A percentile compares a stretch with the other conserved stretches of the same genome.
Conservation (phyloP, 2,797 vertebrate genomes). For the Myotis daubentonii region DNA sequence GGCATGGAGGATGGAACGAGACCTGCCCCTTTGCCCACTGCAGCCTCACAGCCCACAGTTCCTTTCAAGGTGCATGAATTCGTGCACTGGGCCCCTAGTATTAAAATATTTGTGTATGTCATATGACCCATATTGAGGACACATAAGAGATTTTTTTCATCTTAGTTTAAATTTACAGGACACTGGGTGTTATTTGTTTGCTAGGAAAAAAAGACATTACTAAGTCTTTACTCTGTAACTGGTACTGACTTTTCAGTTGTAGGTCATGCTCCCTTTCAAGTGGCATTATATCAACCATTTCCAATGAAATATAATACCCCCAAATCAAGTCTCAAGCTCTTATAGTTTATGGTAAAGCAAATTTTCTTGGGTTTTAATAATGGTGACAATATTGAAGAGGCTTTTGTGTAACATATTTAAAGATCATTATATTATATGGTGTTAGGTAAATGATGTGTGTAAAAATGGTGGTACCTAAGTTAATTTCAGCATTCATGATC, state of each 20-base stretch:
- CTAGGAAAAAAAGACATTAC: neutral
- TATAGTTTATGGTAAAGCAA: neutral
- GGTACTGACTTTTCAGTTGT: neutral
- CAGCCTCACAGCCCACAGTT: no score
- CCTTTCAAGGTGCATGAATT: no score
- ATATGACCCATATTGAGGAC: neutral
- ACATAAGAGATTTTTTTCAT: neutral
- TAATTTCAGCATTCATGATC: slow-evolving; percentile 6
- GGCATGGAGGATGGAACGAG: no score
- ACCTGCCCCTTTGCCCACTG: no score
- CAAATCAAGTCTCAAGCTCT: neutral
- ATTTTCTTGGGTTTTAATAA: slow-evolving; percentile 32
- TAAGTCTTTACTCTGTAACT: neutral
- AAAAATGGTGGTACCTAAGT: neutral
- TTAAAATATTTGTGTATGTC: neutral
- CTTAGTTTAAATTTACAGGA: neutral
- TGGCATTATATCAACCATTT: neutral
- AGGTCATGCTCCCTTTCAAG: neutral
- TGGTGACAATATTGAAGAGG: neutral
- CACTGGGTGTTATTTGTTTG: neutral
- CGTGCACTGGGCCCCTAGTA: neutral
- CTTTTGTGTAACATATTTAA: neutral
- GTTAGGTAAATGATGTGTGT: neutral
- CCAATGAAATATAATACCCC: neutral
- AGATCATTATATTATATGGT: neutral